A percentile compares a stretch with the other conserved stretches of the same genome.
Conservation (phyloP, 1,140 invertebrate genomes). For the Bemisia tabaci region DNA sequence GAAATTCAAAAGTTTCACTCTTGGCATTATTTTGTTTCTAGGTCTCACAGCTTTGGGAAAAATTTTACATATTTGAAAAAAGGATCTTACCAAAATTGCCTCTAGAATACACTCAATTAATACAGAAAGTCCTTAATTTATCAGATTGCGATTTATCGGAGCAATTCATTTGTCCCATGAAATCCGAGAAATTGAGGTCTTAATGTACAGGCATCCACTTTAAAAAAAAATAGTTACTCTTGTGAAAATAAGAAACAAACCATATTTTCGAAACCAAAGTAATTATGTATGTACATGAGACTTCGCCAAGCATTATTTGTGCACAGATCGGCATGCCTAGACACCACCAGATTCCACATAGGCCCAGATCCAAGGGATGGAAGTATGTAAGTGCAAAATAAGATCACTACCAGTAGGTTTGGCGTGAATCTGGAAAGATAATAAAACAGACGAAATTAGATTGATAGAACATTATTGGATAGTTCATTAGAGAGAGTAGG, state of each 20-base stretch:
- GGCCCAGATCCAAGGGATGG: constrained; percentile 41
- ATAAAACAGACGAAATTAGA: background rate
- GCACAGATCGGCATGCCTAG: constrained; percentile 42
- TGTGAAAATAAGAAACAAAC: too few species aligned
- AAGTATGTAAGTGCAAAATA: constrained; percentile 44
- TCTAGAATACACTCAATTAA: background rate
- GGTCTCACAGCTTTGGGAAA: too few species aligned
- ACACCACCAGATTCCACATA: constrained; percentile 43
- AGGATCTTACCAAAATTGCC: background rate
- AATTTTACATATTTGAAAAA: background rate
- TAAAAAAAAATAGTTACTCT: too few species aligned
- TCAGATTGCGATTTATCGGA: too few species aligned
- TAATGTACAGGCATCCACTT: background rate
- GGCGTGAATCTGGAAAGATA: constrained; percentile 37
- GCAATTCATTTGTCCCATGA: too few species aligned
- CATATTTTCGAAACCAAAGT: constrained; percentile 53
- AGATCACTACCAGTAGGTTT: constrained; percentile 38
- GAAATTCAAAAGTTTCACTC: too few species aligned
- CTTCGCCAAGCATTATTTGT: constrained; percentile 53
- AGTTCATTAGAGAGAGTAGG: too few species aligned
- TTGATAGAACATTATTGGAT: background rate
- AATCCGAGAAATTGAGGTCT: background rate
- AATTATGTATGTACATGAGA: constrained; percentile 52
- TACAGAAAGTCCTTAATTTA: too few species aligned
- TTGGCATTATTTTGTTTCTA: too few species aligned